Percentiles rank a stretch among this genome's conserved stretches.
phyloP scores from a whole-genome alignment of 2,888 invertebrate species.

The Agrypnus murinus region DNA sequence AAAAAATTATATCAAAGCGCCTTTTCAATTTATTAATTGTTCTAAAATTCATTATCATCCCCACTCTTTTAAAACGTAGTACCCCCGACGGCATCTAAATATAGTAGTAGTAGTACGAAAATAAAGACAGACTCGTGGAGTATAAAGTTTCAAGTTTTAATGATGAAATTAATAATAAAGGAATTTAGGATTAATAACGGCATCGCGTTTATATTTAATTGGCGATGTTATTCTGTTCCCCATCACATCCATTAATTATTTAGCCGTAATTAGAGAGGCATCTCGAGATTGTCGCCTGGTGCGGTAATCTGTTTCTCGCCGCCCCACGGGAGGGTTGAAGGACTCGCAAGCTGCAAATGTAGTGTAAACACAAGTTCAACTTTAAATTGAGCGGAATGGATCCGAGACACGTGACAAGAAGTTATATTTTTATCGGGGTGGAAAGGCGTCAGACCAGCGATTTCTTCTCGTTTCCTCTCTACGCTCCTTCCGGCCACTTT shows the following conservation, averaged over 20 bases:
- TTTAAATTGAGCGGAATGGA: slow-evolving; percentile 70
- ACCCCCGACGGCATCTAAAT: neutral
- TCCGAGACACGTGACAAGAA: slow-evolving; percentile 69
- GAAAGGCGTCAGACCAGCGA: slow-evolving; percentile 57
- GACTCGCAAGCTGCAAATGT: slow-evolving; percentile 64
- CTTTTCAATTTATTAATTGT: slow-evolving; percentile 11
- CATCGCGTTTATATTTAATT: slow-evolving; percentile 58
- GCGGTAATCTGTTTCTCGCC: slow-evolving; percentile 63
- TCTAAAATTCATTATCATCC: slow-evolving; percentile 7
- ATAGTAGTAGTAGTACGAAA: slow-evolving; percentile 8
- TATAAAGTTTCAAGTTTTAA: slow-evolving; percentile 34
- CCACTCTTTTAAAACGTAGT: slow-evolving; percentile 1
- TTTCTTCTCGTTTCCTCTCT: slow-evolving; percentile 50
- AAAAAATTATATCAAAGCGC: slow-evolving; percentile 4
- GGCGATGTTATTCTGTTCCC: slow-evolving; percentile 56
- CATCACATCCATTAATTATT: slow-evolving; percentile 61
- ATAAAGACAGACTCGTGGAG: slow-evolving; percentile 23
- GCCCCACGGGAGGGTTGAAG: slow-evolving; percentile 53
- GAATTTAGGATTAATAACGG: slow-evolving; percentile 50
- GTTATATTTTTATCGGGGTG: slow-evolving; percentile 68
- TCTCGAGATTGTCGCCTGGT: slow-evolving; percentile 59
- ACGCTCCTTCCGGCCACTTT: slow-evolving; percentile 50
- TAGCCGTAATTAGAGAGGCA: slow-evolving; percentile 64
- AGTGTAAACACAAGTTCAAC: slow-evolving; percentile 69
- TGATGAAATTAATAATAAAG: slow-evolving; percentile 41